Percentiles rank a stretch among this genome's conserved stretches.
phyloP scores from a whole-genome alignment of 2,888 invertebrate genomes.

The Pyralis farinalis region DNA sequence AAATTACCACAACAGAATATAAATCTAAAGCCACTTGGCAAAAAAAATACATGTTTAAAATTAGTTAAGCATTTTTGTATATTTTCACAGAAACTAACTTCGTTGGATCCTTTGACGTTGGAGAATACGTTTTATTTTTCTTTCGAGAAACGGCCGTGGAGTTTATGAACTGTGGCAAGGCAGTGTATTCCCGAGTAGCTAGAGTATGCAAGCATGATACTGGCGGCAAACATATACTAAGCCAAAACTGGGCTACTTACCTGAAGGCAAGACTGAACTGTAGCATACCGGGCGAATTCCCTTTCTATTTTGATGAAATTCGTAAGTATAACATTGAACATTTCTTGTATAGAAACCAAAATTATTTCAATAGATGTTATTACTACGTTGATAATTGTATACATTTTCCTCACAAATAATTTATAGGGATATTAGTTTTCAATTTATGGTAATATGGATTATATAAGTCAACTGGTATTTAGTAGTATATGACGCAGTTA shows the following conservation, averaged over 20 bases:
- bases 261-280: constrained; percentile 85
- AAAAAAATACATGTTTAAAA: too few relatives aligned
- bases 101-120: constrained; percentile 85
- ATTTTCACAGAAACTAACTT: constrained; percentile 85
- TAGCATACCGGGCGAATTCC: constrained; percentile 86
- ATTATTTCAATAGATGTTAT: background rate
- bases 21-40: too few relatives aligned
- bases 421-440: too few relatives aligned
- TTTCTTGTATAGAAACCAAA: background rate
- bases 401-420: too few relatives aligned
- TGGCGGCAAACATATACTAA: constrained; percentile 83
- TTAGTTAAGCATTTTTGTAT: too few relatives aligned
- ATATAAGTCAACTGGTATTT: too few relatives aligned
- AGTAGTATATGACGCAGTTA: too few relatives aligned
- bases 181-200: constrained; percentile 86
- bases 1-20: too few relatives aligned
- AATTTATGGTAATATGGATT: too few relatives aligned
- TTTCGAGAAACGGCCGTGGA: constrained; percentile 86
- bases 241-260: constrained; percentile 85
- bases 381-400: too few relatives aligned
- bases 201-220: constrained; percentile 87
- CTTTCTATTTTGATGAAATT: constrained; percentile 89
- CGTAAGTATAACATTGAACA: constrained; percentile 67
- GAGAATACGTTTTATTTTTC: constrained; percentile 86
- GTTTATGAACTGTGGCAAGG: constrained; percentile 86